These are phyloP conservation scores for Orthonychiurus folsomi DNA, from an alignment of 2,888 invertebrate species.

Conservation along the genomic window DNA sequence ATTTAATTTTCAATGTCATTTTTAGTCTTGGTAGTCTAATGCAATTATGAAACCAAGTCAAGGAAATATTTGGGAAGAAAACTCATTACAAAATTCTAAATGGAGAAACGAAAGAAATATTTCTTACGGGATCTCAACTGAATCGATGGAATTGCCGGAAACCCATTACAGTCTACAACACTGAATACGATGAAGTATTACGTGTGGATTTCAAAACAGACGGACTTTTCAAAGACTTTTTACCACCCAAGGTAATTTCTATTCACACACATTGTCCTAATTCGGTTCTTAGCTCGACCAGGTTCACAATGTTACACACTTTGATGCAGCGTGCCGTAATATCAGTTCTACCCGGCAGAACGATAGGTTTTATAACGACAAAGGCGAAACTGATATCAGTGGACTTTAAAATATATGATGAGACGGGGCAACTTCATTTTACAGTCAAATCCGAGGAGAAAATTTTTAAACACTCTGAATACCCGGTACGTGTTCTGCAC, in stretches of 20 bases:
- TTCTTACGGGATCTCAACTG: not conserved
- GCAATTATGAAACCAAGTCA: not conserved
- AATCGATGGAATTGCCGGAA: slow-evolving; percentile 2
- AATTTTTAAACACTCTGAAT: not conserved
- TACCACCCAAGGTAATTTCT: not conserved
- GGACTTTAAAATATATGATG: slow-evolving; percentile 4
- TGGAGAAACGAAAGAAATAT: not conserved
- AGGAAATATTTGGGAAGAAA: slow-evolving; percentile 3
- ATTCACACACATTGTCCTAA: not conserved
- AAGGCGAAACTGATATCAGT: not conserved
- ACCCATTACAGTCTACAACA: not conserved
- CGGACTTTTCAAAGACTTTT: not conserved
- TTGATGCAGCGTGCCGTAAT: not conserved
- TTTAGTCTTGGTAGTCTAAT: too few relatives aligned
- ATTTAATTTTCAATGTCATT: too few relatives aligned
- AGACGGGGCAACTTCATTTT: not conserved
- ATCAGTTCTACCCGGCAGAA: not conserved
- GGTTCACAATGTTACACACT: too few relatives aligned
- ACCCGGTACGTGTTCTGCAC: too few relatives aligned
- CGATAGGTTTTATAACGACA: not conserved
- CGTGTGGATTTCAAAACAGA: not conserved
- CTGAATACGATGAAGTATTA: not conserved
- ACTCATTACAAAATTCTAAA: slow-evolving; percentile 2
- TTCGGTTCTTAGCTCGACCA: not conserved
- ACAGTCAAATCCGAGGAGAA: slow-evolving; percentile 2